Conservation (phyloP, 2,113 vertebrate species). For the Agelaius phoeniceus region DNA sequence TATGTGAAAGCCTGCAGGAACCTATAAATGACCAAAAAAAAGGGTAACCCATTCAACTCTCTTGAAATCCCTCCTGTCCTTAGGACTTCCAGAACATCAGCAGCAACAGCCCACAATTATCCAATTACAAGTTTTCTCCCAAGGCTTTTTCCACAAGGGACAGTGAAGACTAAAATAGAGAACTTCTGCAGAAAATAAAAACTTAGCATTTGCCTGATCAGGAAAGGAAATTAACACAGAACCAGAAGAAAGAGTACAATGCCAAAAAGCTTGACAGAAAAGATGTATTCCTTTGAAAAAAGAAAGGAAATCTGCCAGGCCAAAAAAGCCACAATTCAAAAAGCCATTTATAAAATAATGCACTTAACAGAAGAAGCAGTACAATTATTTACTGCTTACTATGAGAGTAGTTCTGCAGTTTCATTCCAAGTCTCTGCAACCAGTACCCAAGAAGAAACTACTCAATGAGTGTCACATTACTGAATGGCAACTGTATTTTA, state of each 20-base stretch:
- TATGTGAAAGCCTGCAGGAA: not conserved
- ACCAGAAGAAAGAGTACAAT: not conserved
- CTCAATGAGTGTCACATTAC: not conserved
- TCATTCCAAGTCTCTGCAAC: not conserved
- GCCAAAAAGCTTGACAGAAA: not conserved
- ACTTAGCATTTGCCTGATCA: not conserved
- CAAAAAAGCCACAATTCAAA: not conserved
- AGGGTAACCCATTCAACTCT: not conserved
- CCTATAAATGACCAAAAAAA: not conserved
- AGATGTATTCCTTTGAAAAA: not conserved
- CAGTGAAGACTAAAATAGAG: not conserved
- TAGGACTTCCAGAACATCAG: not conserved
- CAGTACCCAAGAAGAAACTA: not conserved
- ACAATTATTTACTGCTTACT: conserved; percentile 1
- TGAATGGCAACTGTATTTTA: not conserved
- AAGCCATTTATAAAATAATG: not conserved
- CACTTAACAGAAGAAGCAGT: not conserved
- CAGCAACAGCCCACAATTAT: not conserved
- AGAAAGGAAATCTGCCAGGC: not conserved
- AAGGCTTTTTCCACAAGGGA: not conserved
- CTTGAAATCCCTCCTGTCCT: not conserved
- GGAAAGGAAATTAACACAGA: not conserved
- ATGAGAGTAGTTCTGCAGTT: not conserved
- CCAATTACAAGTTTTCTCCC: not conserved
- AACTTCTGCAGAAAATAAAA: not conserved